Evolutionary conservation across 2,888 invertebrate species (phyloP), one percentile per base, ranked within the genome.

Genomic region (Hirtodrosophila histrioides): DNA sequence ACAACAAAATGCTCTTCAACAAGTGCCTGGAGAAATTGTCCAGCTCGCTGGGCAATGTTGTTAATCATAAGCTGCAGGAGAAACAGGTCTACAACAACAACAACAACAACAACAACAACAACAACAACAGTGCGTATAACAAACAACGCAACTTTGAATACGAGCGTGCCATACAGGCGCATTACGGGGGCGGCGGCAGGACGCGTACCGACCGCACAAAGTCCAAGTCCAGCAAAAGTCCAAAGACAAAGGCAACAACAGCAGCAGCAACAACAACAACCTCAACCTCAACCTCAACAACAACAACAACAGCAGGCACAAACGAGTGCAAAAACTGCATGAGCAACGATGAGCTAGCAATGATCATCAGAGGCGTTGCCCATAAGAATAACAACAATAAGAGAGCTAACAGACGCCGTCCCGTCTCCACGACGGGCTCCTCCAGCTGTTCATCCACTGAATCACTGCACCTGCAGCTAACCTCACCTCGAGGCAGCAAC

Each of bases 1-100:
- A 31, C 17, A 37, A 65, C 54, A 77, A 83, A 85, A 89, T 87
- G 88, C 87, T 92, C 68, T 91, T 92, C 69, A 91, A 91, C 67
- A 92, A 92, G 72, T 92, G 90, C 73, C 80, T 91, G 41, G 86
- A 88, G 44, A 92, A 92, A 82, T 77, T 92, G 60, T 89, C 90
- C 71, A 90, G 89, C 40, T 79, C 89, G 76, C 68, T 87, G 90
- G 73, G 84, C 53, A 70, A 76, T 64, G 84, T 78, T 55, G 86
- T 88, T n/a, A 76, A 88, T 23, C 66, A 86, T 40, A 89, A 89
- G 40, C 43, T 82, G 62, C 75, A 89, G 57, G 76, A 87, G 72
- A 88, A 75, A 69, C 86, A 86, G 51, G 71, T 69, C 60, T 86
- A 68, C 76, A 86, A 75, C 50, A 80, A 62, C 72, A 84, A 66